Evolutionary conservation across 2,113 vertebrate species (phyloP).

Genomic region (Silurus asotus): DNA sequence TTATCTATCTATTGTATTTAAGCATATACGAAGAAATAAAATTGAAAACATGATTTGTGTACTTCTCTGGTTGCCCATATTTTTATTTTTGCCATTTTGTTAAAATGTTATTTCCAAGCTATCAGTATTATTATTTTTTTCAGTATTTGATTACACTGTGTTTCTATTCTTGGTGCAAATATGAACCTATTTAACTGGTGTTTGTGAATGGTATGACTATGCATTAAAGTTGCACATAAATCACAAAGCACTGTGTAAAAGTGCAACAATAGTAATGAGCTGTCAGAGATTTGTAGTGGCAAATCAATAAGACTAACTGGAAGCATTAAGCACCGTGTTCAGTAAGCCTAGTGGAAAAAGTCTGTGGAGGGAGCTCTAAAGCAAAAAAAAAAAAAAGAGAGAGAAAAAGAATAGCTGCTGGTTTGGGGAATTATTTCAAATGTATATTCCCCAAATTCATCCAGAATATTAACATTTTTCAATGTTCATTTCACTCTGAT

Average conservation of each 20-base stretch:
- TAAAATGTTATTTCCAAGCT: neutral
- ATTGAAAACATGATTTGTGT: neutral
- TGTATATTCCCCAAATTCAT: neutral
- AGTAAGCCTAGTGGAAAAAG: neutral
- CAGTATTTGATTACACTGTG: neutral
- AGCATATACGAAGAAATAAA: slow-evolving; percentile 44
- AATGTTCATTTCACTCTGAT: neutral
- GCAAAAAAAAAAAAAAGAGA: neutral
- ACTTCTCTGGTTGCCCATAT: neutral
- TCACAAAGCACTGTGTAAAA: neutral
- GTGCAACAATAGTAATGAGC: slow-evolving; percentile 11
- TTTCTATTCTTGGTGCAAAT: neutral
- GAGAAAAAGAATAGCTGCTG: neutral
- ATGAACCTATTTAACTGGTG: neutral
- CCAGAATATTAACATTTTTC: neutral
- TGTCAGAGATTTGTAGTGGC: neutral
- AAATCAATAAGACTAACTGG: slow-evolving; percentile 22
- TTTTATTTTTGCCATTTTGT: neutral
- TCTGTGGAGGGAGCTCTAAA: neutral
- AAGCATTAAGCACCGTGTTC: neutral
- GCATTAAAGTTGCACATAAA: neutral
- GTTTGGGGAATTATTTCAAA: neutral
- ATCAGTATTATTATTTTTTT: neutral
- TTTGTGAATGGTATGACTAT: neutral
- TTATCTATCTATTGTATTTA: slow-evolving; percentile 27